Evolutionary conservation across 2,888 invertebrate species (phyloP).

Genomic region (Hymenopus coronatus): DNA sequence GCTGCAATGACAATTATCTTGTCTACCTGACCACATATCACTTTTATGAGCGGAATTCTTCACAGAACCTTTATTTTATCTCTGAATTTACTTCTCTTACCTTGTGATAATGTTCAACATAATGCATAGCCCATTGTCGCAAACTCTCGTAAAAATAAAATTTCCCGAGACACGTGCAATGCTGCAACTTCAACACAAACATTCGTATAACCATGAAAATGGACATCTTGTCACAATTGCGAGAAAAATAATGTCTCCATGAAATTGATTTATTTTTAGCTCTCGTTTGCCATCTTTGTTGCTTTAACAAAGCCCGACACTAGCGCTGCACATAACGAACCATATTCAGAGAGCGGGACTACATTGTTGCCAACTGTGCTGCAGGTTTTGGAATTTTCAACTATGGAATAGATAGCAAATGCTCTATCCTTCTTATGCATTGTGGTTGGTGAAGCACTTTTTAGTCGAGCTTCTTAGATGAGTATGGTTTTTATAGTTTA

Average conservation of each 20-base stretch:
- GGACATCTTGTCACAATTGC: background rate
- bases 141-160: background rate
- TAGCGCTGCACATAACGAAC: background rate
- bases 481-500: no score
- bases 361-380: background rate
- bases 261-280: constrained; percentile 12
- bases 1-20: background rate
- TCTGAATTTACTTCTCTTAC: background rate
- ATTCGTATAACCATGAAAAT: background rate
- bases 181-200: background rate
- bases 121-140: background rate
- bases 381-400: no score
- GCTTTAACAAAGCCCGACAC: background rate
- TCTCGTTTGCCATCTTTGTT: background rate
- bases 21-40: background rate
- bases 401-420: no score
- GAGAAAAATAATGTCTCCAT: background rate
- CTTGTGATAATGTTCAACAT: background rate
- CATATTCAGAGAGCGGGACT: background rate
- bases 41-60: background rate
- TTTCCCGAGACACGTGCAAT: background rate
- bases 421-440: no score
- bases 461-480: no score
- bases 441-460: no score
- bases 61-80: background rate